Conservation (phyloP, 2,113 vertebrate species). For the Genyomyrus donnyi region DNA sequence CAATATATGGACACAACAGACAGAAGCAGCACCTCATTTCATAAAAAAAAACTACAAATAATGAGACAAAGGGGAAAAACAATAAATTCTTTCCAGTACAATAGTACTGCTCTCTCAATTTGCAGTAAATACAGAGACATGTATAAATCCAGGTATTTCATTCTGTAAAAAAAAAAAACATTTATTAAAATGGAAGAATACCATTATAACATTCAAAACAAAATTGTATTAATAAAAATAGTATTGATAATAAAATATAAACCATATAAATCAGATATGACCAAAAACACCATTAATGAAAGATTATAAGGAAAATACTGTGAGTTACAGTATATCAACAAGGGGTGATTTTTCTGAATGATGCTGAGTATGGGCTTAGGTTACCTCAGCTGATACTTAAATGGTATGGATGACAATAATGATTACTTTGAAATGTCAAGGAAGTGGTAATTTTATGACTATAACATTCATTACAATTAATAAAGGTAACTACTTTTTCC, state of each 20-base stretch:
- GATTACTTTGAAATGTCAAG: background rate
- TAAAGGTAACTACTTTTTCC: background rate
- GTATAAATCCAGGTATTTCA: background rate
- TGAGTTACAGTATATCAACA: background rate
- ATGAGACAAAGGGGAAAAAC: constrained; percentile 50
- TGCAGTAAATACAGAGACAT: background rate
- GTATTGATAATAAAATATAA: background rate
- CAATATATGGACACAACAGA: constrained; percentile 49
- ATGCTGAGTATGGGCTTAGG: background rate
- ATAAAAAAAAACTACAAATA: constrained; percentile 47
- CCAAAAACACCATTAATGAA: background rate
- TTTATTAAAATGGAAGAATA: background rate
- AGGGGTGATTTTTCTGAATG: background rate
- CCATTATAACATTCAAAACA: background rate
- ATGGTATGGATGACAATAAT: background rate
- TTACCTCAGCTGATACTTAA: background rate
- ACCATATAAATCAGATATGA: background rate
- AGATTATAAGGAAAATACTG: background rate
- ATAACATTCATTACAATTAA: background rate
- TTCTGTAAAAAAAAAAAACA: background rate
- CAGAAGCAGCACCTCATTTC: constrained; percentile 46
- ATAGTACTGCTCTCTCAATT: constrained; percentile 7
- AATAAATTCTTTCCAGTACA: constrained; percentile 46
- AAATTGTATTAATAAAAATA: background rate
- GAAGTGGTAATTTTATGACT: background rate